phyloP scores from a whole-genome alignment of 64 coral and sea anemone species.

The Stichodactyla helianthus region DNA sequence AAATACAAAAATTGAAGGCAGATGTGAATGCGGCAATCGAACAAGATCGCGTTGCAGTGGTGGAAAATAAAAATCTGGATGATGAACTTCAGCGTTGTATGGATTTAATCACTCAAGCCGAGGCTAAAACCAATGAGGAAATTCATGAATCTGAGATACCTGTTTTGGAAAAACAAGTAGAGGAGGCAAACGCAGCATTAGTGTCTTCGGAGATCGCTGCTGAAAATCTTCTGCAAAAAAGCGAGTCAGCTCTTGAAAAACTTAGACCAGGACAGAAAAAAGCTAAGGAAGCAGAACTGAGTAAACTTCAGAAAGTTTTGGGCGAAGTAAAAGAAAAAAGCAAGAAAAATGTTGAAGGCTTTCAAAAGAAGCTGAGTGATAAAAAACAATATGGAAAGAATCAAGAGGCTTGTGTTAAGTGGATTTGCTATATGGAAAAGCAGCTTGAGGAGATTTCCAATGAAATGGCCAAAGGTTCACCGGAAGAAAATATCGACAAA shows the following conservation, averaged over 20 bases:
- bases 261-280: slow-evolving; percentile 18
- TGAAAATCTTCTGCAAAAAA: slow-evolving; percentile 12
- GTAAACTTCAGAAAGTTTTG: neutral
- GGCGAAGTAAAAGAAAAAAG: slow-evolving; percentile 19
- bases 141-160: slow-evolving; percentile 9
- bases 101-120: slow-evolving; percentile 24
- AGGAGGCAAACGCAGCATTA: neutral
- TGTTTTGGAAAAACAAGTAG: slow-evolving; percentile 22
- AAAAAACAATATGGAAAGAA: slow-evolving; percentile 9
- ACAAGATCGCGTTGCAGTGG: neutral
- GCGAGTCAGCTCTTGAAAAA: neutral
- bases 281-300: slow-evolving; percentile 26
- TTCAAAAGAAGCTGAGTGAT: slow-evolving; percentile 12
- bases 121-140: slow-evolving; percentile 7
- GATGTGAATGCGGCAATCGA: neutral
- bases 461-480: neutral
- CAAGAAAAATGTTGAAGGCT: neutral
- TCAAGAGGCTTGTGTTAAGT: slow-evolving; percentile 16
- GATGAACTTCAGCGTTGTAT: slow-evolving; percentile 20
- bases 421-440: slow-evolving; percentile 11
- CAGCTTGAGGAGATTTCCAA: neutral
- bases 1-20: slow-evolving; percentile 3
- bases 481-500: neutral
- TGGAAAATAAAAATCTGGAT: slow-evolving; percentile 12
- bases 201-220: slow-evolving; percentile 18